Evolutionary conservation across 2,888 invertebrate genomes (phyloP).

Genomic region (Chesias legatella): DNA sequence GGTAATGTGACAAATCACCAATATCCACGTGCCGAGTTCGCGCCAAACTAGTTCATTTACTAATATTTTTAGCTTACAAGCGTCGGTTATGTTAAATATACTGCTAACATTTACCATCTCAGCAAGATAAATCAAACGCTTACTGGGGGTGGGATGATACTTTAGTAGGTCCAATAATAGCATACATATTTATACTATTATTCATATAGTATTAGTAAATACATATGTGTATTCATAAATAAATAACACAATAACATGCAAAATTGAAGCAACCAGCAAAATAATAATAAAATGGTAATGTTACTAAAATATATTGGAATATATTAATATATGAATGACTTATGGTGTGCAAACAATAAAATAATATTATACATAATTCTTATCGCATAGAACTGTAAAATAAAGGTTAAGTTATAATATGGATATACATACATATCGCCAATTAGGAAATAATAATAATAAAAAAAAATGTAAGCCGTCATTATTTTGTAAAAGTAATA

Average conservation of each 20-base stretch:
- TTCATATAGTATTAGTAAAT: conserved; percentile 3
- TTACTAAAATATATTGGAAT: conserved; percentile 32
- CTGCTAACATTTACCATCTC: conserved; percentile 13
- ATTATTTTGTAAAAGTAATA: too few species aligned
- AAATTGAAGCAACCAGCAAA: conserved; percentile 60
- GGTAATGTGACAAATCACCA: neutral
- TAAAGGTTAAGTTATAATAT: conserved; percentile 21
- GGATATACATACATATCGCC: conserved; percentile 25
- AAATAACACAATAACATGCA: conserved; percentile 40
- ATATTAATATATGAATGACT: conserved; percentile 47
- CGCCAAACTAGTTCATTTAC: neutral
- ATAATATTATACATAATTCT: conserved; percentile 30
- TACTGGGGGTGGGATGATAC: conserved; percentile 29
- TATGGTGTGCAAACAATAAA: conserved; percentile 70
- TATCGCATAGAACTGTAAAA: conserved; percentile 15
- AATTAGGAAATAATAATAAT: conserved; percentile 20
- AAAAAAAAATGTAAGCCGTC: too few species aligned
- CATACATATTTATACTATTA: conserved; percentile 13
- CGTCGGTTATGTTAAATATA: conserved; percentile 14
- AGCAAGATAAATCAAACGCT: conserved; percentile 7
- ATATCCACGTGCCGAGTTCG: too few species aligned
- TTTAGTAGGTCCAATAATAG: conserved; percentile 15
- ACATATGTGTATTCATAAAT: conserved; percentile 18
- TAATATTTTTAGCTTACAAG: conserved; percentile 19
- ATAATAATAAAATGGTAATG: conserved; percentile 46